A percentile compares a stretch with the other conserved stretches of the same genome.
Evolutionary conservation across 2,797 vertebrate species (phyloP).

Genomic region (Betta splendens): DNA sequence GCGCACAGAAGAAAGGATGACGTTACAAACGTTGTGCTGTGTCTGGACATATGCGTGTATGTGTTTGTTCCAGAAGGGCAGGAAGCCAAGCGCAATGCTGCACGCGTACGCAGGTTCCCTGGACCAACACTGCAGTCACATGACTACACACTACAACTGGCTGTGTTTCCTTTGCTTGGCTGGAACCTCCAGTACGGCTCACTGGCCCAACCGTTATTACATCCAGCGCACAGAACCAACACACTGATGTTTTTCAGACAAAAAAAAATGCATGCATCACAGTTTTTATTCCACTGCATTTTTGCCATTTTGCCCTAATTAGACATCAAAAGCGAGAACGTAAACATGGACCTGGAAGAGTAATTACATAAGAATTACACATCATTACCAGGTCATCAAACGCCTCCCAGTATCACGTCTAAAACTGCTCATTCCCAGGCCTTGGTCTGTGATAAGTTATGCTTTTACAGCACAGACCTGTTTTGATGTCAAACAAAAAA

Average conservation of each 20-base stretch:
- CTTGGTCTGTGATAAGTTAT: not conserved
- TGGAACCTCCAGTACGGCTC: constrained; percentile 53
- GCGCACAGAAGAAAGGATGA: constrained; percentile 56
- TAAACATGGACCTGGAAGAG: not conserved
- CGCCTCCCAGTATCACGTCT: not conserved
- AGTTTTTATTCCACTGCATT: not conserved
- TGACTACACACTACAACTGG: constrained; percentile 52
- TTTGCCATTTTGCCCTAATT: constrained; percentile 7
- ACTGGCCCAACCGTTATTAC: constrained; percentile 41
- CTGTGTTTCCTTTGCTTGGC: constrained; percentile 52
- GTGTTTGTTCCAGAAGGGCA: constrained; percentile 49
- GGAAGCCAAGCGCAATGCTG: constrained; percentile 64
- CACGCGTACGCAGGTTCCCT: constrained; percentile 56
- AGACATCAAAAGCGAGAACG: not conserved
- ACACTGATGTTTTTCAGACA: constrained; percentile 28
- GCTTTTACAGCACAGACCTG: constrained; percentile 15
- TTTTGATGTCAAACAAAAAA: constrained; percentile 24
- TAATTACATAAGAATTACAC: not conserved
- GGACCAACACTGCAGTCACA: constrained; percentile 60
- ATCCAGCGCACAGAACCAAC: constrained; percentile 40
- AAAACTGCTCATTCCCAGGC: not conserved
- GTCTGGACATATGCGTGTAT: constrained; percentile 20
- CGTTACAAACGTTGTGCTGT: constrained; percentile 51
- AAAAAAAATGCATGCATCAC: constrained; percentile 12
- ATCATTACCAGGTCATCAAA: not conserved